Base-by-base conservation (phyloP, 2,797 vertebrate species). In the Okamejei kenojei region DNA sequence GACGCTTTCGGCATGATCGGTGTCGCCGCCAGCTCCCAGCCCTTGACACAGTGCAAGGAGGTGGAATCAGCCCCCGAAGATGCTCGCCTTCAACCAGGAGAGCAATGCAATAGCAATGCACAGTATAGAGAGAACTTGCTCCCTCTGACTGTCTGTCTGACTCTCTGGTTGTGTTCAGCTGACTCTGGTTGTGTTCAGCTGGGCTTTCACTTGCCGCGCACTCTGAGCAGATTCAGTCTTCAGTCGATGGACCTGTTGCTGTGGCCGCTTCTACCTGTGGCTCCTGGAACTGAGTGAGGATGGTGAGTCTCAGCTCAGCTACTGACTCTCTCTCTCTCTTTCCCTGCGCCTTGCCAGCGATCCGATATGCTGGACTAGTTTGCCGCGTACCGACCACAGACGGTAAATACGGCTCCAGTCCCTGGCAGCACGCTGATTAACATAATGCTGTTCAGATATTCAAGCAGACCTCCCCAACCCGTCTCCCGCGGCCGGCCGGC, bases 321-420 rank as follows among this genome's bases (percentile, higher is more conserved):
- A 38, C 54, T 61, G 54, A 26, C 81, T 84, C 29, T 71, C 68
- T 2, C 79, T 35, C 35, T 61, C 81, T 61, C 10, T 61, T 1
- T 86, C 4, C 8, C 26, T 68, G 84, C 61, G 7, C 21, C 71
- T 74, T 29, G 21, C 10, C 10, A 29, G 68, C 38, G 68, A 73
- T 92, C 38, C 38, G 54, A n/a, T 92, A 38, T 23, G 23, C 73
- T 92, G 71, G 90, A 23, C 90, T 92, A 26, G 90, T 92, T 92
- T 92, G 90, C 90, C 90, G 90, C 90, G 68, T 73, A 73, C 71
- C 13, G 90, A 76, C 90, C 73, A 71, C 90, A 92, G 23, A 45
- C 71, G 90, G 90, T 92, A 92, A 92, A 92, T 92, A 92, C 90
- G 68, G 21, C 90, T 91, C 35, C 68, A 74, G 90, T 29, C 32